Conservation (phyloP, 2,888 invertebrate genomes). For the Mesopsocus fuscifrons region DNA sequence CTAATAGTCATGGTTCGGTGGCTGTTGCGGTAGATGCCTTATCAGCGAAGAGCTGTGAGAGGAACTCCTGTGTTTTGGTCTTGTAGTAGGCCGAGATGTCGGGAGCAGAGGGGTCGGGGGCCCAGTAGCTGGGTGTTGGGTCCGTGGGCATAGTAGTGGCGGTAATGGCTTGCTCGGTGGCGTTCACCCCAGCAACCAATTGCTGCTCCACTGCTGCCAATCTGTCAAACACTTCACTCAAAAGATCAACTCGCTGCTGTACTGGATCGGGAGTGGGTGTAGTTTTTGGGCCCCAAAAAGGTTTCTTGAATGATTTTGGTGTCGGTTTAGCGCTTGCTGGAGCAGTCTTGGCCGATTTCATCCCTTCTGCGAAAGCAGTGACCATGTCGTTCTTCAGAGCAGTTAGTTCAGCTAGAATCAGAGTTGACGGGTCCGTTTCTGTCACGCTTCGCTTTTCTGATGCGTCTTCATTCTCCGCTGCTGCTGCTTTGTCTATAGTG, state of each 20-base stretch:
- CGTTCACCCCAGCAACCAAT: neutral
- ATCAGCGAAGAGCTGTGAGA: neutral
- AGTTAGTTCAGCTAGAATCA: slow-evolving; percentile 1
- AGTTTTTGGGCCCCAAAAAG: slow-evolving; percentile 6
- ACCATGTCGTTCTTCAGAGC: neutral
- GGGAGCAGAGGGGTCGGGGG: neutral
- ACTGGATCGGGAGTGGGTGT: slow-evolving; percentile 6
- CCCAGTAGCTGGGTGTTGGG: neutral
- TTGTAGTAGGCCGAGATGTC: neutral
- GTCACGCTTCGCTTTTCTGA: neutral
- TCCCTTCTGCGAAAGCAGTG: slow-evolving; percentile 3
- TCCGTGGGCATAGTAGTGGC: neutral
- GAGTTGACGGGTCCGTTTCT: neutral
- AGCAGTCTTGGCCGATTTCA: neutral
- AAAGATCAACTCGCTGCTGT: neutral
- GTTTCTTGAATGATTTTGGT: slow-evolving; percentile 9
- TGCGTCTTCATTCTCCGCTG: neutral
- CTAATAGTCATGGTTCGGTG: too few relatives aligned
- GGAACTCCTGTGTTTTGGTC: slow-evolving; percentile 1
- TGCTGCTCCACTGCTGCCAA: neutral
- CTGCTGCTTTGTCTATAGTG: slow-evolving; percentile 1
- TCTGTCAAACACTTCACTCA: slow-evolving; percentile 5
- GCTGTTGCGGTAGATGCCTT: too few relatives aligned
- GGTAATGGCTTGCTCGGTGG: neutral
- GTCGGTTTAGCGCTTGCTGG: neutral